phyloP scores from a whole-genome alignment of 2,797 vertebrate species.

The Phylloscopus collybita region DNA sequence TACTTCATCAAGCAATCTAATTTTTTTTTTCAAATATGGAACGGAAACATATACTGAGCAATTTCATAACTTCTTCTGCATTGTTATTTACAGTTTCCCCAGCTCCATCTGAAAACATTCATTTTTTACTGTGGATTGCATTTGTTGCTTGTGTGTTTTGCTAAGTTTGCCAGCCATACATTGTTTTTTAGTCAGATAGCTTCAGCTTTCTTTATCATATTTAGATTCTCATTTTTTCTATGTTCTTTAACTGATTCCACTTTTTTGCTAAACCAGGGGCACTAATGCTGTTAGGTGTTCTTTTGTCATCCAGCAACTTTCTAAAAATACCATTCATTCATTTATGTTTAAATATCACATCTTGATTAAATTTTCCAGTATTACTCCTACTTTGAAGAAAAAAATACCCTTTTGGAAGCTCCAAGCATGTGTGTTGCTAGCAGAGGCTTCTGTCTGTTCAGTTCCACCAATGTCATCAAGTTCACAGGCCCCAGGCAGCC shows the following conservation, averaged over 20 bases:
- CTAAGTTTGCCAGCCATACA: not conserved
- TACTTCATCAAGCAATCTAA: not conserved
- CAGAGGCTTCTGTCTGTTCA: not conserved
- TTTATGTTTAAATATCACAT: not conserved
- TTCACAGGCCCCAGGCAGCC: not conserved
- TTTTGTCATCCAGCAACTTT: not conserved
- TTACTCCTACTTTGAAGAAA: not conserved
- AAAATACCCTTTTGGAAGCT: not conserved
- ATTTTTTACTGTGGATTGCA: not conserved
- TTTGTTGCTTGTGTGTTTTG: not conserved
- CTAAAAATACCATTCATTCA: not conserved
- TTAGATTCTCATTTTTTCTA: not conserved
- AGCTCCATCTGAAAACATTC: not conserved
- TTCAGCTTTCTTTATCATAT: not conserved
- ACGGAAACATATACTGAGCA: not conserved
- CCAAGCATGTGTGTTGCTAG: fast-evolving
- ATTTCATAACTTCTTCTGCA: not conserved
- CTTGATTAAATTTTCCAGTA: not conserved
- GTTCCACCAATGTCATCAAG: not conserved
- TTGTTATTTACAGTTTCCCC: not conserved
- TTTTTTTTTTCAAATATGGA: not conserved
- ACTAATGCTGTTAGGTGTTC: not conserved
- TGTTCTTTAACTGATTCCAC: not conserved
- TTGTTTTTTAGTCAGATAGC: not conserved
- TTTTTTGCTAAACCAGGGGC: not conserved